Evolutionary conservation across 2,888 invertebrate species (phyloP).

Genomic region (Drosophila subquinaria): DNA sequence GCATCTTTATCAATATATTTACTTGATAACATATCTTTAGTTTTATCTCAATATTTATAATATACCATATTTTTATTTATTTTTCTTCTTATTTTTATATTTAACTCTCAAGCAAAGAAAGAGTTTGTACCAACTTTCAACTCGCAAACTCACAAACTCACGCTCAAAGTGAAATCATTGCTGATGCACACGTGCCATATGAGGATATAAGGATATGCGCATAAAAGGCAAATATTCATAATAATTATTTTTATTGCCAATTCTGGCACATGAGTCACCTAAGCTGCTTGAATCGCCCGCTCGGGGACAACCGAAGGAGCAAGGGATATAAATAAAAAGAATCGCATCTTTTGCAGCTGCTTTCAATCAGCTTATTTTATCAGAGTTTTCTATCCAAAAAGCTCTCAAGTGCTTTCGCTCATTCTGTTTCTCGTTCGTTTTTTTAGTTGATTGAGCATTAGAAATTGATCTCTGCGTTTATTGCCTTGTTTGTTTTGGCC

Average conservation of each 20-base stretch:
- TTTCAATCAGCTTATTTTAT: conserved; percentile 57
- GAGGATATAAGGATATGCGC: not conserved
- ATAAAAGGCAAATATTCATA: conserved; percentile 35
- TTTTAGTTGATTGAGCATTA: conserved; percentile 76
- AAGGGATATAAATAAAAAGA: conserved; percentile 3
- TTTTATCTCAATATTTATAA: too few relatives aligned
- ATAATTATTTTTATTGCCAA: conserved; percentile 55
- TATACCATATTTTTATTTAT: not conserved
- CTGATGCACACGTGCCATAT: conserved; percentile 8
- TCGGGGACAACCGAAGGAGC: not conserved
- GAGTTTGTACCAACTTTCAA: not conserved
- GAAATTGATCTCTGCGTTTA: conserved; percentile 77
- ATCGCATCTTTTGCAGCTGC: conserved; percentile 47
- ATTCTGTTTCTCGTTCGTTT: conserved; percentile 9
- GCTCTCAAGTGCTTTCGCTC: conserved; percentile 31
- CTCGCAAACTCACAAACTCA: not conserved
- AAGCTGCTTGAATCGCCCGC: conserved; percentile 27
- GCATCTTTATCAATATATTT: too few relatives aligned
- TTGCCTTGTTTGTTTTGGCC: conserved; percentile 61
- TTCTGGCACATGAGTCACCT: conserved; percentile 31
- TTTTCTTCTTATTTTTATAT: conserved; percentile 5
- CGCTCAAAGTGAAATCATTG: not conserved
- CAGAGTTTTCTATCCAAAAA: conserved; percentile 36
- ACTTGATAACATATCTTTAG: not conserved
- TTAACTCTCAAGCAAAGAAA: not conserved